These are phyloP conservation scores for Elysia crispata DNA, from an alignment of 2,888 invertebrate genomes.

Conservation along the genomic window DNA sequence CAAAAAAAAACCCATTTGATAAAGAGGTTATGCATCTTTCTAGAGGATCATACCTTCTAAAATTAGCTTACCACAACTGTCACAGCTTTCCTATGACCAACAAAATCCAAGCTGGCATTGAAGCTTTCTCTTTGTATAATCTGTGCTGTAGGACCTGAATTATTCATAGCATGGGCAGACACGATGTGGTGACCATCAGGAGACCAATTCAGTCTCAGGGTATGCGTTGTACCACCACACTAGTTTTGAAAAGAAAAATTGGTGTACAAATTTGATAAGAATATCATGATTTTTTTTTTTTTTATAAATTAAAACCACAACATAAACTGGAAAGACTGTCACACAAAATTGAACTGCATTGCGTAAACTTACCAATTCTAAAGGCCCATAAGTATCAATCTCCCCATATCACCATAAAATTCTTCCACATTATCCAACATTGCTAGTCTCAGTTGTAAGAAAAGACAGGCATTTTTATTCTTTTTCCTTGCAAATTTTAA, in stretches of 20 bases:
- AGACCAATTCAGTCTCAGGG: slow-evolving; percentile 95
- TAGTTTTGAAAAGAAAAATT: slow-evolving; percentile 56
- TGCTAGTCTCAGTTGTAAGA: too few species aligned
- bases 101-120: slow-evolving; percentile 96
- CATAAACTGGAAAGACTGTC: too few species aligned
- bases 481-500: not conserved
- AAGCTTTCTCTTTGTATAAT: slow-evolving; percentile 89
- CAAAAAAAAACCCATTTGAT: not conserved
- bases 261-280: too few species aligned
- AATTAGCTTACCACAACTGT: slow-evolving; percentile 85
- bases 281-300: too few species aligned
- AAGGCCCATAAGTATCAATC: too few species aligned
- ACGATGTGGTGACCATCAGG: slow-evolving; percentile 97
- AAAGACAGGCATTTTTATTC: too few species aligned
- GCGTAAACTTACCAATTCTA: too few species aligned
- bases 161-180: slow-evolving; percentile 99
- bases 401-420: too few species aligned
- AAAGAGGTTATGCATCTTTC: not conserved
- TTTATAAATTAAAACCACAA: too few species aligned
- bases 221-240: slow-evolving; percentile 91
- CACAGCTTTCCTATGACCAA: slow-evolving; percentile 97
- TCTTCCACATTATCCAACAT: too few species aligned
- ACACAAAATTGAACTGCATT: too few species aligned
- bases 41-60: too few species aligned
- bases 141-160: slow-evolving; percentile 97